Evolutionary conservation across 2,888 invertebrate genomes (phyloP).

Genomic region (Eristalis intricaria): DNA sequence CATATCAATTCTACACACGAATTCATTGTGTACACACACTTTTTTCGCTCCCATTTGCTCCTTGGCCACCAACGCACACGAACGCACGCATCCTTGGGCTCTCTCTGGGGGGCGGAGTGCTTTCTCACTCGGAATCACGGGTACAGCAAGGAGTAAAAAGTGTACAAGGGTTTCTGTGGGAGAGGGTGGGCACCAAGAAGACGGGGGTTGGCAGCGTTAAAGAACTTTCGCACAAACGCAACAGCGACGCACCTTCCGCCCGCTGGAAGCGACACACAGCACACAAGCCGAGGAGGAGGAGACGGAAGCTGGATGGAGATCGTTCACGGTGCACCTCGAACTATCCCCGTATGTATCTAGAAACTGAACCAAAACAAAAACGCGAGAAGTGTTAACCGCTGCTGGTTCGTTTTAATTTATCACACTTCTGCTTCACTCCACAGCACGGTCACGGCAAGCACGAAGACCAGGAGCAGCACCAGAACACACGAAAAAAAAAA

Average conservation of each 20-base stretch:
- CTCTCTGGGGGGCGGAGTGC: not conserved
- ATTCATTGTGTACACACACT: constrained; percentile 64
- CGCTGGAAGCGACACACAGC: not conserved
- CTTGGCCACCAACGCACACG: not conserved
- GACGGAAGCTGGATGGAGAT: not conserved
- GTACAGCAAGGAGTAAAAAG: constrained; percentile 47
- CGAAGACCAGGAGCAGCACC: not conserved
- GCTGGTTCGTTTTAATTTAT: constrained; percentile 21
- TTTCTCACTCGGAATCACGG: constrained; percentile 54
- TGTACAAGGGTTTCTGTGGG: not conserved
- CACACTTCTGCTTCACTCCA: not conserved
- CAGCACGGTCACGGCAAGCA: not conserved
- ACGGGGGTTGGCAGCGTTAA: too few species aligned
- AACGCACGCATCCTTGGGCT: constrained; percentile 23
- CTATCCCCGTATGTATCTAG: constrained; percentile 24
- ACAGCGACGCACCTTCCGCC: constrained; percentile 1
- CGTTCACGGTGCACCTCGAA: constrained; percentile 4
- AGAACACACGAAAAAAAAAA: not conserved
- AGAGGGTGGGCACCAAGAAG: not conserved
- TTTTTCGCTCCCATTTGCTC: constrained; percentile 29
- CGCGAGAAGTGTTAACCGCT: constrained; percentile 33
- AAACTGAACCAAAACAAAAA: constrained; percentile 56
- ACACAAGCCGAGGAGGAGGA: not conserved
- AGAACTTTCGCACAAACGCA: constrained; percentile 11
- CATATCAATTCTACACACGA: constrained; percentile 62